A percentile compares a stretch with the other conserved stretches of the same genome.
Evolutionary conservation across 2,888 invertebrate genomes (phyloP).

Genomic region (Liodrosophila aerea): DNA sequence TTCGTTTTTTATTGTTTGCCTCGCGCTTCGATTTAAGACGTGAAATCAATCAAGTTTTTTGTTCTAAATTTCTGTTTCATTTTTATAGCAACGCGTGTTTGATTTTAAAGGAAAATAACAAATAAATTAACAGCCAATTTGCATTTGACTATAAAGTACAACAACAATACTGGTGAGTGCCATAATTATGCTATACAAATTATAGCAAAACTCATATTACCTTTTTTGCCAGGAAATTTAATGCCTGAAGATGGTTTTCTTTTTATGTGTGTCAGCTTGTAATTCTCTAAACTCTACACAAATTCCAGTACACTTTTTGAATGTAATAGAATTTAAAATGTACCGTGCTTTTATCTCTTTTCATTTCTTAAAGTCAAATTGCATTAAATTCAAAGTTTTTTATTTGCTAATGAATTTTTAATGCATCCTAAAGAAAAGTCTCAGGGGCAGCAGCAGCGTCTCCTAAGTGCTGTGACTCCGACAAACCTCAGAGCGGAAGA

Average conservation of each 20-base stretch:
- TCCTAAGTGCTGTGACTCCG: constrained; percentile 1
- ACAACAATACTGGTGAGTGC: constrained; percentile 14
- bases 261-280: not conserved
- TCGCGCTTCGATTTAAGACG: too few species aligned
- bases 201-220: not conserved
- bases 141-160: constrained; percentile 16
- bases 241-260: too few species aligned
- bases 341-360: too few species aligned
- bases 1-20: constrained; percentile 6
- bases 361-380: constrained; percentile 17
- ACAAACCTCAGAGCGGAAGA: constrained; percentile 21
- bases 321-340: too few species aligned
- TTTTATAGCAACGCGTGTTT: constrained; percentile 19
- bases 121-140: constrained; percentile 19
- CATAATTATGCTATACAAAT: not conserved
- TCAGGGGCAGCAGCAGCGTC: constrained; percentile 17
- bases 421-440: constrained; percentile 40
- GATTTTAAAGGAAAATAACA: not conserved
- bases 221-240: too few species aligned
- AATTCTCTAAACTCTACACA: too few species aligned
- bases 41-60: constrained; percentile 32
- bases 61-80: constrained; percentile 6
- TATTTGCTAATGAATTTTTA: constrained; percentile 61
- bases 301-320: too few species aligned
- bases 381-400: too few species aligned